phyloP scores from a whole-genome alignment of 1,140 invertebrate species.

The Cotesia glomerata region DNA sequence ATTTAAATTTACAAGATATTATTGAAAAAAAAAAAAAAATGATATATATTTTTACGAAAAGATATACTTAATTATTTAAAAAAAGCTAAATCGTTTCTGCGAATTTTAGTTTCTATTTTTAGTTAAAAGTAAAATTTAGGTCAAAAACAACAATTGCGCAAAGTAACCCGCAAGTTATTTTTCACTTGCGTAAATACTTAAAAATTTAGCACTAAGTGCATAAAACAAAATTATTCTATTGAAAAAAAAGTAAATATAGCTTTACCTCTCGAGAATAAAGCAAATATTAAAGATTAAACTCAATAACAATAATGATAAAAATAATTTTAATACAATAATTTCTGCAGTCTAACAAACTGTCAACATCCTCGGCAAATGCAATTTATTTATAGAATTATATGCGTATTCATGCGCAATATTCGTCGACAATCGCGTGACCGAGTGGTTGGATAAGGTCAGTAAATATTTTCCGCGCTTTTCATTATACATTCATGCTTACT shows the following conservation, averaged over 20 bases:
- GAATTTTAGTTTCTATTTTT: too few species aligned
- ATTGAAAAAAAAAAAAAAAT: too few species aligned
- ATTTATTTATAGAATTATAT: slow-evolving; percentile 2
- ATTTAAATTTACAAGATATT: too few species aligned
- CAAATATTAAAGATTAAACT: neutral
- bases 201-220: too few species aligned
- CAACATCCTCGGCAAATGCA: neutral
- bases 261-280: neutral
- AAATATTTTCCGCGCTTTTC: neutral
- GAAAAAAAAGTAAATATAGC: neutral
- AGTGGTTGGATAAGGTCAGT: slow-evolving; percentile 16
- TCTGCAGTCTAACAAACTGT: neutral
- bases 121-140: too few species aligned
- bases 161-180: neutral
- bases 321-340: neutral
- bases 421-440: neutral
- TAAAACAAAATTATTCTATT: too few species aligned
- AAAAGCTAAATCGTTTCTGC: neutral
- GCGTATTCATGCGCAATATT: neutral
- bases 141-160: neutral
- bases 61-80: too few species aligned
- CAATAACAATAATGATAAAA: neutral
- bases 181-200: neutral
- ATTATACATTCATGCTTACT: neutral
- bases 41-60: too few species aligned